phyloP scores from a whole-genome alignment of 2,797 vertebrate genomes.

The Rachycentron canadum region DNA sequence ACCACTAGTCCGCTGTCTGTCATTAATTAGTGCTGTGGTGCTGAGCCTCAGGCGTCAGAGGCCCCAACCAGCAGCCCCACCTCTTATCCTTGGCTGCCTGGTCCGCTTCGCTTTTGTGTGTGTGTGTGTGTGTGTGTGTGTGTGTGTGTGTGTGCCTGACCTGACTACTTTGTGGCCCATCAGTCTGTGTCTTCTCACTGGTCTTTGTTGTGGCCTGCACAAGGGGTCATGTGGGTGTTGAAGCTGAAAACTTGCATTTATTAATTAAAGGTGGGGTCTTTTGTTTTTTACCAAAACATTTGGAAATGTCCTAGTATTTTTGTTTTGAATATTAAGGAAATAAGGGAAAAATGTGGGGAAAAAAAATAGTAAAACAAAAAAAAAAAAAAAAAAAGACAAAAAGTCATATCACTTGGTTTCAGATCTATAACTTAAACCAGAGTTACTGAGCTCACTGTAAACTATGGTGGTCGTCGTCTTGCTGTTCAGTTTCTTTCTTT shows the following conservation, averaged over 20 bases:
- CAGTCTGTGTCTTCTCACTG: conserved; percentile 24
- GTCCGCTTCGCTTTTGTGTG: background rate
- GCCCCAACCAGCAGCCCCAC: conserved; percentile 31
- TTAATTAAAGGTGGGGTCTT: conserved; percentile 26
- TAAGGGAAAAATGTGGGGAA: conserved; percentile 2
- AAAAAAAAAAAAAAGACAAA: too few species aligned
- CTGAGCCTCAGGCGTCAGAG: conserved; percentile 33
- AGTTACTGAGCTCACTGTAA: background rate
- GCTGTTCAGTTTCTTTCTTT: background rate
- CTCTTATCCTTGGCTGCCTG: conserved; percentile 40
- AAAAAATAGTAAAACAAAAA: conserved; percentile 17
- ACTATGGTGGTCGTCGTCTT: background rate
- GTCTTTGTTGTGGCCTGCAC: conserved; percentile 27
- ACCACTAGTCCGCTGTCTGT: conserved; percentile 45
- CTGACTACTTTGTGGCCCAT: conserved; percentile 21
- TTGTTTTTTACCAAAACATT: conserved; percentile 2
- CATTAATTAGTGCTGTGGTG: conserved; percentile 55
- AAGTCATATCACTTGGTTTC: too few species aligned
- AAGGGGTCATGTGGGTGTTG: conserved; percentile 19
- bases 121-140: conserved; percentile 12
- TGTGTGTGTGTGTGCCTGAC: conserved; percentile 31
- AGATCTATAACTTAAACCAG: background rate
- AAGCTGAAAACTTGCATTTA: conserved; percentile 14
- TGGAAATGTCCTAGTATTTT: background rate
- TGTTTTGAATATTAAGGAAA: conserved; percentile 14